Evolutionary conservation across 64 coral and sea anemone species (phyloP), one percentile per base, ranked within the genome.

Genomic region (Actinia tenebrosa): DNA sequence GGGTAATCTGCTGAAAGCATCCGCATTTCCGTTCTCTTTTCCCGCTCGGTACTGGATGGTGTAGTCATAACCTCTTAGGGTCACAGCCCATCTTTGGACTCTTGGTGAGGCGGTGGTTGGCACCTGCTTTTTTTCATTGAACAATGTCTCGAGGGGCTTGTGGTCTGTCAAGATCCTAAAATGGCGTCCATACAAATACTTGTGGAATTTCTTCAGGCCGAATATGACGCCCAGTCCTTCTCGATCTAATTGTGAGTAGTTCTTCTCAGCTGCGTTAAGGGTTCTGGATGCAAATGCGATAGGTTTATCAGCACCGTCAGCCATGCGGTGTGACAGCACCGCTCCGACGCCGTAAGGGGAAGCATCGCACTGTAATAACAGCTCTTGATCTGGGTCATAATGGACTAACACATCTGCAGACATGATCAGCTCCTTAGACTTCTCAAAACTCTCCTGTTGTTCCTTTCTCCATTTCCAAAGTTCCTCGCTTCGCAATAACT

Each of bases 91-190:
- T 60, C 53, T 80, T 72, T 88, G 87, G 27, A 80, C 87, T 53
- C 86, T 87, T 44, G 64, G 86, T 87, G 86, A 87, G 66, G 86
- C 86, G 42, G 86, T 87, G 44, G 62, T 75, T 72, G 86, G 86
- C 71, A 87, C 86, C 69, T 87, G 86, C 45, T 87, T 87, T 43
- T 87, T 87, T 23, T 88, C 87, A 80, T 72, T 88, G 77, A 88
- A 88, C 77, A 88, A 72, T 88, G 77, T 55, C 53, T 55, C 53
- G 53, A 55, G 30, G 30, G 30, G 30, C 30, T 37, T 37, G 30
- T 37, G 30, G 30, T 37, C 30, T 37, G 30, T 37, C 30, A 37
- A 37, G 30, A 37, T 37, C 30, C 30, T 37, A 37, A 37, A 37
- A 37, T 37, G 30, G 30, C 30, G 30, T 37, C 30, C 30, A 37